Percentiles rank a stretch among this genome's conserved stretches.
These are phyloP conservation scores for Trematomus bernacchii DNA, from an alignment of 2,797 vertebrate genomes.

Conservation along the genomic window DNA sequence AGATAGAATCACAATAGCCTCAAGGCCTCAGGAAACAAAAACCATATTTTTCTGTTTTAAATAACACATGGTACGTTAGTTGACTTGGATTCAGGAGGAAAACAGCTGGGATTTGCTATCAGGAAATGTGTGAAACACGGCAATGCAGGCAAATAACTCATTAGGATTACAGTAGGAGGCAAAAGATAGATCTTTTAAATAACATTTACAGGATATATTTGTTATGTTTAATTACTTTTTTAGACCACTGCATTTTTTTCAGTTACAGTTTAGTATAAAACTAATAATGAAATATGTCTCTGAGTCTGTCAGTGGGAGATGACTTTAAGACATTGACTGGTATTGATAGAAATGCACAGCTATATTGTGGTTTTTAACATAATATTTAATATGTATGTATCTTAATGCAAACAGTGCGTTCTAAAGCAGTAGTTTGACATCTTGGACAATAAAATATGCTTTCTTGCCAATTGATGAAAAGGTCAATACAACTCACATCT, in stretches of 20 bases:
- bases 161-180: slow-evolving; percentile 19
- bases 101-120: slow-evolving; percentile 33
- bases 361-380: too few species aligned
- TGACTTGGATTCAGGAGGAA: slow-evolving; percentile 16
- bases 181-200: background rate
- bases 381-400: background rate
- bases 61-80: slow-evolving; percentile 8
- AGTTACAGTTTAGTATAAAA: background rate
- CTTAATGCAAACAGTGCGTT: background rate
- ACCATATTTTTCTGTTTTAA: slow-evolving; percentile 8
- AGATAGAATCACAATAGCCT: slow-evolving; percentile 16
- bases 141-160: slow-evolving; percentile 14
- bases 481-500: background rate
- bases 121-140: slow-evolving; percentile 21
- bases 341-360: background rate
- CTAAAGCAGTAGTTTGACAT: background rate
- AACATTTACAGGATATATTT: slow-evolving; percentile 8
- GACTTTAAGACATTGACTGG: background rate
- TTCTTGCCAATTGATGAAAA: background rate
- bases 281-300: background rate
- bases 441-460: background rate
- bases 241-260: background rate
- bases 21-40: background rate
- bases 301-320: background rate
- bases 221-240: background rate